Evolutionary conservation across 2,888 invertebrate species (phyloP).

Genomic region (Hirtodrosophila histrioides): DNA sequence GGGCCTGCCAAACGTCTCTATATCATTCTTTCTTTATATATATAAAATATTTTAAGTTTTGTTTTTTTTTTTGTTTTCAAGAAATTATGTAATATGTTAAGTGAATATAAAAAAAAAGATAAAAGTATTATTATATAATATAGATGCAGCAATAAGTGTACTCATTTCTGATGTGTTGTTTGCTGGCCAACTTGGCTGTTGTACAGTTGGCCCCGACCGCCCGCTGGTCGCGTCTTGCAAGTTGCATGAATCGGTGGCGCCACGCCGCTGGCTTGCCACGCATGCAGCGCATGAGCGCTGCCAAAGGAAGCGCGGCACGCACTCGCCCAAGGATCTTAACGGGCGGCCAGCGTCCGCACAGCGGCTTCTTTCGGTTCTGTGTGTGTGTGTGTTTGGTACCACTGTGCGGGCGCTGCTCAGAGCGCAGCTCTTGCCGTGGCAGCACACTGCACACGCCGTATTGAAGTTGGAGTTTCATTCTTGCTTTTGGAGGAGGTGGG

Average conservation of each 20-base stretch:
- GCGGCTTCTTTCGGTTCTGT: slow-evolving; percentile 48
- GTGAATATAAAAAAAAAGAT: slow-evolving; percentile 24
- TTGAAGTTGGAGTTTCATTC: slow-evolving; percentile 5
- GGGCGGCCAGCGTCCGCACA: slow-evolving; percentile 17
- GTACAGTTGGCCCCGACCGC: slow-evolving; percentile 18
- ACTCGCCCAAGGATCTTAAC: slow-evolving; percentile 18
- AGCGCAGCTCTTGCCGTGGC: slow-evolving; percentile 19
- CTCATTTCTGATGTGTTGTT: slow-evolving; percentile 50
- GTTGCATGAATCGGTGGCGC: slow-evolving; percentile 19
- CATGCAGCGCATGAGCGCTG: slow-evolving; percentile 28
- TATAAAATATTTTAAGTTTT: slow-evolving; percentile 21
- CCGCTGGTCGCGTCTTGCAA: slow-evolving; percentile 4
- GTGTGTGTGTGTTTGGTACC: slow-evolving; percentile 13
- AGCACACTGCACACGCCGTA: slow-evolving; percentile 28
- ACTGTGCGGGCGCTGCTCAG: slow-evolving; percentile 20
- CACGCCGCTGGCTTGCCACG: slow-evolving; percentile 19
- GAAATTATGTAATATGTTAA: slow-evolving; percentile 33
- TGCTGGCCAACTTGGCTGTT: slow-evolving; percentile 39
- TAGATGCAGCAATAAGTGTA: slow-evolving; percentile 64
- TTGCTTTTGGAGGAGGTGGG: not conserved
- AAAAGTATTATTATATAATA: slow-evolving; percentile 34
- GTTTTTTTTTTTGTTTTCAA: slow-evolving; percentile 21
- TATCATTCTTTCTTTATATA: slow-evolving; percentile 21
- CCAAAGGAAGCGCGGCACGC: slow-evolving; percentile 21
- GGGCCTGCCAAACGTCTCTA: slow-evolving; percentile 22